A percentile compares a stretch with the other conserved stretches of the same genome.
Conservation (phyloP, 2,113 vertebrate species). For the Chelonoidis abingdonii region DNA sequence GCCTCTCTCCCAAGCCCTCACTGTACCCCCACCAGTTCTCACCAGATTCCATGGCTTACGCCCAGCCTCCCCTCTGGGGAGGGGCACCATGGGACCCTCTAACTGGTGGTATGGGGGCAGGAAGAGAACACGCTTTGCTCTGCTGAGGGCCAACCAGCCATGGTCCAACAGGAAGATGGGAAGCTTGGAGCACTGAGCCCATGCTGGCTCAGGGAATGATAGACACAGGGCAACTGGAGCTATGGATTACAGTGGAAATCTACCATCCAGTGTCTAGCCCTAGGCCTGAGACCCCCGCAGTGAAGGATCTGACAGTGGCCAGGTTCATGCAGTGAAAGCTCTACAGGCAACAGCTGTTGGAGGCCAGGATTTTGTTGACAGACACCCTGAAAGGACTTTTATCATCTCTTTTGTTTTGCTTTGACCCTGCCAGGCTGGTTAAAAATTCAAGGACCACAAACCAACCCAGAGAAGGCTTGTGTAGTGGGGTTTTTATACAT, state of each 20-base stretch:
- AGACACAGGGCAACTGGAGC: neutral
- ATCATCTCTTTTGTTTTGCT: neutral
- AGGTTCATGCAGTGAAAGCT: neutral
- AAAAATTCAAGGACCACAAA: accelerated
- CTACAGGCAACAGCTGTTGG: neutral
- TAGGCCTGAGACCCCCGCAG: neutral
- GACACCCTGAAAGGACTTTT: neutral
- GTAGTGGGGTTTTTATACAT: neutral
- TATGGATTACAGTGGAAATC: neutral
- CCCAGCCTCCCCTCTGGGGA: neutral
- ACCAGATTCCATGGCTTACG: neutral
- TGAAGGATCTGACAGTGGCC: neutral
- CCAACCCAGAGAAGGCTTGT: accelerated
- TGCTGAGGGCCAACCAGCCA: neutral
- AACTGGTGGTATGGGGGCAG: neutral
- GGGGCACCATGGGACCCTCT: neutral
- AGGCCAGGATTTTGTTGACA: neutral
- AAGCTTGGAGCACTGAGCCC: neutral
- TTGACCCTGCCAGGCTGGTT: neutral
- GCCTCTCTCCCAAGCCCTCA: neutral
- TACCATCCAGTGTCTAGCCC: too few species aligned
- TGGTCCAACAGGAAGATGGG: neutral
- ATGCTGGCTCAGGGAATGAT: neutral
- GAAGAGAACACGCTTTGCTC: neutral
- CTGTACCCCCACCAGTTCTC: neutral